A percentile compares a stretch with the other conserved stretches of the same genome.
These are phyloP conservation scores for Hippoglossus hippoglossus DNA, from an alignment of 2,797 vertebrate genomes.

Conservation along the genomic window DNA sequence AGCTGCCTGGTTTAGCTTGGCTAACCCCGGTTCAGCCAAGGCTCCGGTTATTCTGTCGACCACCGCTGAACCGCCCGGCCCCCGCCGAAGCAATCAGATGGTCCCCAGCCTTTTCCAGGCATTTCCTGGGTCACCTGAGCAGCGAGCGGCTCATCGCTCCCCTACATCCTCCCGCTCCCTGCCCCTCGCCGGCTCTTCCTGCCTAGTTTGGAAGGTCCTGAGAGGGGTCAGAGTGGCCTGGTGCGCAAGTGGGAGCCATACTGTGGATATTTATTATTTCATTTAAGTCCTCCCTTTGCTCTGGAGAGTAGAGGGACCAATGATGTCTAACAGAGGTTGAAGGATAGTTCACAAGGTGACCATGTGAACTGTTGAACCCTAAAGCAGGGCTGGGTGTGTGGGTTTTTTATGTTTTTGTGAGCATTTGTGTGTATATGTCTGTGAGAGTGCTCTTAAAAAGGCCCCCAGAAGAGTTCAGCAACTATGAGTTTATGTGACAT, in stretches of 20 bases:
- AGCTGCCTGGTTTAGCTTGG: constrained; percentile 67
- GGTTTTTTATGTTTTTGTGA: constrained; percentile 23
- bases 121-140: constrained; percentile 84
- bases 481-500: constrained; percentile 71
- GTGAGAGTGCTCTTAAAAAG: constrained; percentile 55
- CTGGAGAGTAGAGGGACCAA: constrained; percentile 67
- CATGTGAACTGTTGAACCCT: constrained; percentile 80
- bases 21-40: constrained; percentile 54
- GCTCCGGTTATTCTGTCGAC: constrained; percentile 65
- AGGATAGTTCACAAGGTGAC: constrained; percentile 75
- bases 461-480: constrained; percentile 69
- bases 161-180: constrained; percentile 58
- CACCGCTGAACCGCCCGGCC: constrained; percentile 59
- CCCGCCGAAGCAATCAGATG: constrained; percentile 70
- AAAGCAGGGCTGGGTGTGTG: constrained; percentile 38
- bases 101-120: constrained; percentile 75
- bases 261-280: constrained; percentile 85
- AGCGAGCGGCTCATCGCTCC: constrained; percentile 47
- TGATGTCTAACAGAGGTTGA: constrained; percentile 73
- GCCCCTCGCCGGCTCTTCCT: constrained; percentile 66
- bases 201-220: constrained; percentile 76
- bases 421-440: constrained; percentile 14
- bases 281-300: constrained; percentile 77
- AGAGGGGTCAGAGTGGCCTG: constrained; percentile 80
- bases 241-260: constrained; percentile 76